Conservation (phyloP, 2,797 vertebrate species). For the Picus viridis region DNA sequence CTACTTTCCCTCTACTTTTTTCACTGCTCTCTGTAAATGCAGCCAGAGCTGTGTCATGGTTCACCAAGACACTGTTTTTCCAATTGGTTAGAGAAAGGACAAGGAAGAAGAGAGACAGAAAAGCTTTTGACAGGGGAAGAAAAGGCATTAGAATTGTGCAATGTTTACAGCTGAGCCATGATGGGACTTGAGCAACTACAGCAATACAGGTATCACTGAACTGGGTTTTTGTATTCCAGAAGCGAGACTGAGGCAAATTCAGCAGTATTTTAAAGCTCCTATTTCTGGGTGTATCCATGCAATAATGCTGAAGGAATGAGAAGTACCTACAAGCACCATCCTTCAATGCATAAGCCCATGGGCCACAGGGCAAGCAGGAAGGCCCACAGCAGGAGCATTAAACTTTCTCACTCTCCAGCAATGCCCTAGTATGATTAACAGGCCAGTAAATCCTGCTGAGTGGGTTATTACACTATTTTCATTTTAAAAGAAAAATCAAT, state of each 20-base stretch:
- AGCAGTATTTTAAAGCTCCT: not conserved
- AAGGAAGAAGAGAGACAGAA: not conserved
- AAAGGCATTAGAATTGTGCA: not conserved
- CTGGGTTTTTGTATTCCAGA: not conserved
- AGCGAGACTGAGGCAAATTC: not conserved
- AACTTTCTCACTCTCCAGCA: conserved; percentile 33
- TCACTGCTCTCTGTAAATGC: not conserved
- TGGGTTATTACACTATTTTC: conserved; percentile 37
- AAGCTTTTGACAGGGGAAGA: not conserved
- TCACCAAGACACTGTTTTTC: not conserved
- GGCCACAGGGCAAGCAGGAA: conserved; percentile 20
- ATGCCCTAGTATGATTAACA: conserved; percentile 13
- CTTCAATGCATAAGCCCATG: not conserved
- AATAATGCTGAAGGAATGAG: not conserved
- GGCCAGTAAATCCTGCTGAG: conserved; percentile 53
- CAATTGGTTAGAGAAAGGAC: not conserved
- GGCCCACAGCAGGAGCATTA: conserved; percentile 20
- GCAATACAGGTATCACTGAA: not conserved
- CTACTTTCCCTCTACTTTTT: not conserved
- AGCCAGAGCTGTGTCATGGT: not conserved
- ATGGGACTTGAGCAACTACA: not conserved
- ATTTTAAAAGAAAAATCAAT: conserved; percentile 59
- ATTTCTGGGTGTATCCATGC: not conserved
- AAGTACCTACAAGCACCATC: not conserved
- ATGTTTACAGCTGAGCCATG: not conserved